Evolutionary conservation across 23 tunicate species (phyloP).

Genomic region (Botrylloides violaceus): DNA sequence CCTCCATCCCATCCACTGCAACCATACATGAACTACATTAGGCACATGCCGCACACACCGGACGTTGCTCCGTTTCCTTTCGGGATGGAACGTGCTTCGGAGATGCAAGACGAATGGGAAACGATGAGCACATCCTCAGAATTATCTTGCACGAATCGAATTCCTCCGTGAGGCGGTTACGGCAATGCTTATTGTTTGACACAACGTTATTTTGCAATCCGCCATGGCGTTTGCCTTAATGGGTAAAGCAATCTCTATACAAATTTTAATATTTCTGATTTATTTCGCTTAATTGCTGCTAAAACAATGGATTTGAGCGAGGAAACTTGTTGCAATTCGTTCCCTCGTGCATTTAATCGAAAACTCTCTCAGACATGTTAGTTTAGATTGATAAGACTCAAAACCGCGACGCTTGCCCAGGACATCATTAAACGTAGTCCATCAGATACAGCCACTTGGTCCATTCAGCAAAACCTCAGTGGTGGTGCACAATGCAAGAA

Average conservation of each 20-base stretch:
- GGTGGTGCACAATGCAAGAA: neutral
- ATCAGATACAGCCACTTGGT: neutral
- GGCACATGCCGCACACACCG: conserved; percentile 11
- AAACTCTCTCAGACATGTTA: neutral
- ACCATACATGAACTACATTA: neutral
- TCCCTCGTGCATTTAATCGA: neutral
- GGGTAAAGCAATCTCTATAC: neutral
- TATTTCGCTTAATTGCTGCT: neutral
- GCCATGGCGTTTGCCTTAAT: neutral
- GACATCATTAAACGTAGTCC: neutral
- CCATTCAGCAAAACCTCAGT: neutral
- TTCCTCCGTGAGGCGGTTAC: conserved; percentile 10
- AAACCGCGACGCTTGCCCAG: neutral
- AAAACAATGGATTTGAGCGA: neutral
- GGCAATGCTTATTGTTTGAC: too few species aligned
- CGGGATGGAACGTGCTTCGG: conserved; percentile 3
- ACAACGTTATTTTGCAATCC: neutral
- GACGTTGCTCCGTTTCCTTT: neutral
- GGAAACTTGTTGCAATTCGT: neutral
- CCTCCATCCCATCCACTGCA: neutral
- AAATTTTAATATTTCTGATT: neutral
- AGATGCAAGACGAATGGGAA: conserved; percentile 64
- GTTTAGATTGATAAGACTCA: neutral
- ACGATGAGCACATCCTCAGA: conserved; percentile 57
- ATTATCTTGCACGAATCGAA: conserved; percentile 20